Evolutionary conservation across 2,797 vertebrate species (phyloP).

Genomic region (Melanotaenia parkinsoni): DNA sequence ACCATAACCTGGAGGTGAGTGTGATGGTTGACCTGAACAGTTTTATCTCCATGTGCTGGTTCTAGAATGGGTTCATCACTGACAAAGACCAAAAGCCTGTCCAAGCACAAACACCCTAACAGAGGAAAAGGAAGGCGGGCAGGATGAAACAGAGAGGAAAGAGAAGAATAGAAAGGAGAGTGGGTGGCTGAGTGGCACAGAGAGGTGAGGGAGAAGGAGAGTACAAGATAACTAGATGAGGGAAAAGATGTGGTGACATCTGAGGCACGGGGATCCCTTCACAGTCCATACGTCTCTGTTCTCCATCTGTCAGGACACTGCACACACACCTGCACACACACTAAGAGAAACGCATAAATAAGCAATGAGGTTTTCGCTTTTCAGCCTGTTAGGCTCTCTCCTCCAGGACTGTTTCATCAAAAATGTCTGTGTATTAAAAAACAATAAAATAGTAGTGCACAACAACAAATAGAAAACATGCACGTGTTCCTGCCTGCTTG

Average conservation of each 20-base stretch:
- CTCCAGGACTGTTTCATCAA: not conserved
- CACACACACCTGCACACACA: not conserved
- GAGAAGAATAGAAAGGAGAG: slow-evolving; percentile 21
- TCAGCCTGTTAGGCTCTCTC: not conserved
- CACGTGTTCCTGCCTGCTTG: not conserved
- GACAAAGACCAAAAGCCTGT: slow-evolving; percentile 56
- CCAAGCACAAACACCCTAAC: slow-evolving; percentile 40
- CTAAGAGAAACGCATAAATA: slow-evolving; percentile 12
- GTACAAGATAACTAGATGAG: slow-evolving; percentile 39
- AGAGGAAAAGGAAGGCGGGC: slow-evolving; percentile 22
- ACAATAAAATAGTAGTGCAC: not conserved
- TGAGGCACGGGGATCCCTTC: slow-evolving; percentile 39
- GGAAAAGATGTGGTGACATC: slow-evolving; percentile 52
- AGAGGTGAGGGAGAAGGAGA: slow-evolving; percentile 28
- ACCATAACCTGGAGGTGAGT: not conserved
- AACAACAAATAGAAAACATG: not conserved
- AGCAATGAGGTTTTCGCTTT: slow-evolving; percentile 13
- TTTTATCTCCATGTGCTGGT: slow-evolving; percentile 33
- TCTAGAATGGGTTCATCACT: slow-evolving; percentile 18
- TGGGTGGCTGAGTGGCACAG: slow-evolving; percentile 11
- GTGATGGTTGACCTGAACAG: not conserved
- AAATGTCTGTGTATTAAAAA: not conserved
- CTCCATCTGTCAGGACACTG: slow-evolving; percentile 14
- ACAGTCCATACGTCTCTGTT: slow-evolving; percentile 46
- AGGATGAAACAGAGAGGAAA: slow-evolving; percentile 25